Conservation (phyloP, 2,888 invertebrate genomes). For the Ophonus ardosiacus region DNA sequence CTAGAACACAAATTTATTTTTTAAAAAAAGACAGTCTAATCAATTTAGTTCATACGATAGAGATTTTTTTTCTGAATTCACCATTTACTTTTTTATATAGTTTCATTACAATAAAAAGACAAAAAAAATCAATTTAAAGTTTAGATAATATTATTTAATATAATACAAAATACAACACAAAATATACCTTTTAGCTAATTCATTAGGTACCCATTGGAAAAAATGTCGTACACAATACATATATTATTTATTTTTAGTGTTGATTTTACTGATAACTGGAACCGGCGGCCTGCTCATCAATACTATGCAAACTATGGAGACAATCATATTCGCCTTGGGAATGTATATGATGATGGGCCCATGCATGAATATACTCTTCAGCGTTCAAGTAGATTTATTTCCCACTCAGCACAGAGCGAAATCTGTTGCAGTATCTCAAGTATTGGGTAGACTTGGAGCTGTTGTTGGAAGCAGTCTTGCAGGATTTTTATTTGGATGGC, state of each 20-base stretch:
- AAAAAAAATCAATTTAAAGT: too few species aligned
- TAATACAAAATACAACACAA: too few species aligned
- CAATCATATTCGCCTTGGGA: conserved; percentile 64
- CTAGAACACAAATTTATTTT: too few species aligned
- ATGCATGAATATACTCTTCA: conserved; percentile 72
- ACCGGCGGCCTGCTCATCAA: conserved; percentile 2
- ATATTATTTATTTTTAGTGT: conserved; percentile 20
- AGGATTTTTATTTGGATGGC: conserved; percentile 74
- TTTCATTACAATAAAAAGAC: too few species aligned
- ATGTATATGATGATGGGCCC: conserved; percentile 72
- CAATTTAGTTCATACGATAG: too few species aligned
- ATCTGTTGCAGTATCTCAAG: conserved; percentile 77
- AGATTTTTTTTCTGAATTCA: too few species aligned
- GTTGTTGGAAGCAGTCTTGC: conserved; percentile 76
- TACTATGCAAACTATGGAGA: conserved; percentile 13
- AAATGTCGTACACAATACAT: too few species aligned
- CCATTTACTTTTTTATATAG: too few species aligned
- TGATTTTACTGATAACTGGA: conserved; percentile 4
- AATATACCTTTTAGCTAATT: too few species aligned
- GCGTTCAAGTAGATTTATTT: conserved; percentile 74
- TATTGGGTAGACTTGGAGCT: conserved; percentile 77
- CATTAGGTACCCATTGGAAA: too few species aligned
- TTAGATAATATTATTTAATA: too few species aligned
- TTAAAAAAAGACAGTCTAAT: too few species aligned
- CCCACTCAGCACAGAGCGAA: conserved; percentile 76